A percentile compares a stretch with the other conserved stretches of the same genome.
phyloP scores from a whole-genome alignment of 2,888 invertebrate species.

The Liodrosophila aerea region DNA sequence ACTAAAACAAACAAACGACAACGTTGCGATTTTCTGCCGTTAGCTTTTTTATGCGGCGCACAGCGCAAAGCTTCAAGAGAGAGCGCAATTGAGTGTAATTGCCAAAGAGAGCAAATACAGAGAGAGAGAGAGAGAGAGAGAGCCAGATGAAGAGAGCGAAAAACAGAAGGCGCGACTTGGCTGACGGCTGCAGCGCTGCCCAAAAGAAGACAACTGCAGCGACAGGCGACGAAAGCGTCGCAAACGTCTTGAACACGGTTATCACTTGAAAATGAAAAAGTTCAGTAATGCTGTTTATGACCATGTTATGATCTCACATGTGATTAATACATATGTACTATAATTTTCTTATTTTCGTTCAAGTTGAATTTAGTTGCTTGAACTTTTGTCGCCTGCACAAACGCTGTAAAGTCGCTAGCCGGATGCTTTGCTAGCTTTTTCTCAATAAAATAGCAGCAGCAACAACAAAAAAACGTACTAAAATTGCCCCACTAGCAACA shows the following conservation, averaged over 20 bases:
- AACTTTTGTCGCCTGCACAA: constrained; percentile 47
- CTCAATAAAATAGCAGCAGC: constrained; percentile 41
- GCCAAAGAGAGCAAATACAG: not conserved
- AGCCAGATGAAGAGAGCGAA: constrained; percentile 32
- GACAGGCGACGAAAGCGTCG: constrained; percentile 46
- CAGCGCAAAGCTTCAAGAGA: constrained; percentile 46
- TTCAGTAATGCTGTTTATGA: too few species aligned
- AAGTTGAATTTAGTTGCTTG: too few species aligned
- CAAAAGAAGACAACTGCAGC: constrained; percentile 61
- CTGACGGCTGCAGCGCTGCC: constrained; percentile 44
- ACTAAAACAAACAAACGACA: constrained; percentile 46
- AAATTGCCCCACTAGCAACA: constrained; percentile 26
- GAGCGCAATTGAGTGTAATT: not conserved
- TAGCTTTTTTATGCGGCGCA: constrained; percentile 57
- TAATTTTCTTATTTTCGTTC: too few species aligned
- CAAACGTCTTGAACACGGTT: constrained; percentile 12
- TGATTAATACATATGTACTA: too few species aligned
- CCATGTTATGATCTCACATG: too few species aligned
- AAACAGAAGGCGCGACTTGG: constrained; percentile 60
- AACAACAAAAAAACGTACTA: constrained; percentile 28
- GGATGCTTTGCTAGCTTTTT: constrained; percentile 66
- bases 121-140: constrained; percentile 27
- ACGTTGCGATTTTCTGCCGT: constrained; percentile 66
- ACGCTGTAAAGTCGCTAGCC: constrained; percentile 41
- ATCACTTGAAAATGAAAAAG: too few species aligned